Evolutionary conservation across 2,888 invertebrate genomes (phyloP), one percentile per base, ranked within the genome.

Genomic region (Caenorhabditis wallacei): DNA sequence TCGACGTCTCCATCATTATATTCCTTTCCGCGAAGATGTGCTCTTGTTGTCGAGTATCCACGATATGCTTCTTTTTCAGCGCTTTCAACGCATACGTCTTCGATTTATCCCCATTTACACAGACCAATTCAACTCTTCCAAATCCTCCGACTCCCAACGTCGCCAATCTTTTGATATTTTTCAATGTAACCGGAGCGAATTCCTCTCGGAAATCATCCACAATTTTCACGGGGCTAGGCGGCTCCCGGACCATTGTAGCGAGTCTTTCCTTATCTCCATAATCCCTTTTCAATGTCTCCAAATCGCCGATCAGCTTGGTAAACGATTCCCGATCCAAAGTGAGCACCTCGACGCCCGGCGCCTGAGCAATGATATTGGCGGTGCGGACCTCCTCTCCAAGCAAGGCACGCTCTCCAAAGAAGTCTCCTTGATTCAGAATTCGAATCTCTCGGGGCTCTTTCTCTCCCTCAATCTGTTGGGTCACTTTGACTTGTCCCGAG

Each of bases 101-200:
- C 86, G 94, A 91, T 75, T 92, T 92, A 86, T 94, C 93, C n/a
- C 91, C 90, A 51, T 91, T 87, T 54, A 93, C 87, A 87, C 92
- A 92, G 26, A 92, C 92, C 86, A 92, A 74, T 54, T 92, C 96
- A 0, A 97, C 97, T 1, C 96, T 94, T 0, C 97, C 97, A 91
- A 97, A 97, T 1, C 97, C 97, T 5, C 97, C 97, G 16, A 97
- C 95, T 0, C 97, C 97, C 86, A 97, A 94, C 0, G 96, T 97
- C 24, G 95, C 95, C 20, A 96, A 94, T 80, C 95, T 94, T 89
- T 95, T 95, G 87, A 98, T 93, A 90, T 97, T 95, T 30, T 94
- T 94, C 59, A 97, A 93, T 74, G 95, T 94, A 35, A 97, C 94
- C 82, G 94, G 94, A 30, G 94, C 94, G 92, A 95, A 94, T 85